Evolutionary conservation across 1,140 invertebrate species (phyloP), one percentile per base, ranked within the genome.

Genomic region (Linepithema humile): DNA sequence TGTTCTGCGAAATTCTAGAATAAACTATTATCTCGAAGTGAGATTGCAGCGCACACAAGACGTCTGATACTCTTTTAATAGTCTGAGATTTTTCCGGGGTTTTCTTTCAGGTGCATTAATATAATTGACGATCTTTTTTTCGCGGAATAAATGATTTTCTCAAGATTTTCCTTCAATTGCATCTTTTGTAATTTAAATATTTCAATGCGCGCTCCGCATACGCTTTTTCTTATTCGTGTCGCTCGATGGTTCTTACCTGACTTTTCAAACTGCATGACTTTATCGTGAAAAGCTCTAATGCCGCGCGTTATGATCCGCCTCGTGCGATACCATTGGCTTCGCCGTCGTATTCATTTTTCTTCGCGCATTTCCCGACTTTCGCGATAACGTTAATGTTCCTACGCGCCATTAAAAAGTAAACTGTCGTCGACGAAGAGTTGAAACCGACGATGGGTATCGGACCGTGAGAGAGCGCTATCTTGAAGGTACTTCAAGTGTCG

Each of bases 401-500:
- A 32, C 35, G 20, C 23, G 10, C 23, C 45, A n/a, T 78, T 69
- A 78, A 69, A 78, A 75, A 69, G 38, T n/a, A 40, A 78, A 67
- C 32, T 40, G 38, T 78, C 17, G 48, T 53, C 17, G 6, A n/a
- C 20, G 73, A 29, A 10, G 10, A 69, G 10, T 17, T 6, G 29
- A 50, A 62, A 62, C 29, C 20, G 60, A 43, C 48, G 23, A 50
- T 26, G 29, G 5, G 23, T 20, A 67, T 78, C 45, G 43, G 40
- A 17, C 20, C 12, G 64, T 69, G 38, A 55, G 32, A 50, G 15
- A 53, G 12, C 23, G 20, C 20, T n/a, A 53, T 78, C 62, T 67
- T 65, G 32, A 77, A 50, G n/a, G 7, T 62, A n/a, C 59, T 62
- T 23, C n/a, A 62, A 85, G 59, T 75, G 69, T 86, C 78, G 86